Evolutionary conservation across 1,140 invertebrate genomes (phyloP), one percentile per base, ranked within the genome.

Genomic region (Philopotamus ludificatus): DNA sequence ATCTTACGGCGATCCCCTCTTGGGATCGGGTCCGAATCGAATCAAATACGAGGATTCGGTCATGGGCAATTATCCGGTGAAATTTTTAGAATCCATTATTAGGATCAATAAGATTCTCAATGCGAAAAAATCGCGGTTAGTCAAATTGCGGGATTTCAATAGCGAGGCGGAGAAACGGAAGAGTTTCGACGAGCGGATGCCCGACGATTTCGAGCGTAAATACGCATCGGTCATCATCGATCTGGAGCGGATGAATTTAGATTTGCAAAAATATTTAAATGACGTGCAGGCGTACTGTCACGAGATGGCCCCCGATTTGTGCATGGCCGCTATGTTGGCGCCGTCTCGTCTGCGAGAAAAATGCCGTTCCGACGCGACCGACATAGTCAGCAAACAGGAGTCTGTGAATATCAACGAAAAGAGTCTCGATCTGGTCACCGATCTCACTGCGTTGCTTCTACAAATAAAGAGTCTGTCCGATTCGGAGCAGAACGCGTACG

Each of bases 401-500:
- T 81, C 79, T 45, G 76, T 77, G 12, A 82, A 86, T 63, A 77
- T 86, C 26, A 81, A 84, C 76, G 70, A 81, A 21, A 79, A 78
- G 25, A 84, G 92, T 74, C 80, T 94, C 47, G 86, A 89, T 66
- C 80, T 97, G 42, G 90, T 98, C 3, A 89, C 89, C 47, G 89
- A 94, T 77, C 83, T 98, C 18, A 93, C 93, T 18, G 93, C 94
- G 0, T 79, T 98, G 23, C 89, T 98, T 86, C 80, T 97, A 41
- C 94, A 97, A 83, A 89, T 97, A 0, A 95, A 93, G 86, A 93
- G 88, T 76, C 82, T 98, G 64, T 90, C 91, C 8, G 92, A 94
- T 78, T 92, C 89, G 44, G 91, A 96, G 75, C 86, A 91, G 74
- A 95, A 92, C 79, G 88, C 91, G 2, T 94, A 95, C 79, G 94